Conservation (phyloP, 2,888 invertebrate species). For the Panopea generosa region DNA sequence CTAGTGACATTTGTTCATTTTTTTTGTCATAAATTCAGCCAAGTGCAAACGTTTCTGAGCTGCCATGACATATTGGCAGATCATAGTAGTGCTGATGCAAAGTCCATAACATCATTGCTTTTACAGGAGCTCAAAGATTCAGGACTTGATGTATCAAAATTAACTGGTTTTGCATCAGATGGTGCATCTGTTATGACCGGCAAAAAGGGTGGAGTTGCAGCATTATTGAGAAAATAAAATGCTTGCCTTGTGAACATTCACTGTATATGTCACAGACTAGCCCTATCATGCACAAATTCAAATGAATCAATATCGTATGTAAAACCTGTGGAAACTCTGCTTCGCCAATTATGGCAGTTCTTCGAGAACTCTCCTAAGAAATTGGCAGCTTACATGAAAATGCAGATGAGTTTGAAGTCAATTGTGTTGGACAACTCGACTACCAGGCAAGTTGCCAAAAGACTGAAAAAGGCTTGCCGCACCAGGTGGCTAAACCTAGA, state of each 20-base stretch:
- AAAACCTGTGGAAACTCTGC: background rate
- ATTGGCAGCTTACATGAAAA: too few relatives aligned
- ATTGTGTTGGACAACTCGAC: too few relatives aligned
- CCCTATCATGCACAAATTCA: background rate
- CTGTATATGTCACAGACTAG: too few relatives aligned
- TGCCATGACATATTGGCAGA: slow-evolving; percentile 3
- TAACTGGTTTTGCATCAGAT: background rate
- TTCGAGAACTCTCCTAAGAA: background rate
- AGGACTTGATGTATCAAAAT: too few relatives aligned
- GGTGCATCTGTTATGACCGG: background rate
- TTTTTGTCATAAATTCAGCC: background rate
- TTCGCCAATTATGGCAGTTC: too few relatives aligned
- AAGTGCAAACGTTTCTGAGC: background rate
- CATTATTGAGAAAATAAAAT: background rate
- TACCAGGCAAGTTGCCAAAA: too few relatives aligned
- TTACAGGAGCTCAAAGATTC: too few relatives aligned
- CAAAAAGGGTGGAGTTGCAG: background rate
- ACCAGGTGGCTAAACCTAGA: too few relatives aligned
- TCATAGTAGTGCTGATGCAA: slow-evolving; percentile 2
- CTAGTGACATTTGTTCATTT: too few relatives aligned
- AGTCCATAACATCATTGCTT: too few relatives aligned
- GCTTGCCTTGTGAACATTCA: background rate
- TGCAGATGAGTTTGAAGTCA: too few relatives aligned
- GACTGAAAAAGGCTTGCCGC: too few relatives aligned
- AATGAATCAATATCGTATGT: background rate